Base-by-base conservation (phyloP, 2,113 vertebrate species). In the Lates calcarifer region DNA sequence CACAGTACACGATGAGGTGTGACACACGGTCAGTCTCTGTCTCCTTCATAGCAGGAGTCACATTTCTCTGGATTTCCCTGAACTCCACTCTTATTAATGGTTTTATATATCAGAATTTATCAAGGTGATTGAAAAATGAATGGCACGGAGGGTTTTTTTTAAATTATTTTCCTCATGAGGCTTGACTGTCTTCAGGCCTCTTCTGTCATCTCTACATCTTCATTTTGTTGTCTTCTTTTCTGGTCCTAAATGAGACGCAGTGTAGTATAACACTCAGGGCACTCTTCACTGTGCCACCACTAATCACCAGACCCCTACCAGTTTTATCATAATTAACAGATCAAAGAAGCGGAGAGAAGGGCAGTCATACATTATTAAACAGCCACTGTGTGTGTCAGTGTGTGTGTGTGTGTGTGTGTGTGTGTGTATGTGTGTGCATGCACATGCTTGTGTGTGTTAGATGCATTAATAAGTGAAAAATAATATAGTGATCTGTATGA, bases 271-370 rank as follows among this genome's bases (percentile, higher is more conserved):
- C 74, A 83, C 77, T 82, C 71, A 29, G 79, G 77, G 78, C 79
- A 28, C 66, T 86, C 83, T 81, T 74, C 71, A 73, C 79, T 73
- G 73, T 83, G 78, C 79, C 81, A 71, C 49, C 28, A 39, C 85
- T 92, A 89, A 92, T 91, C 81, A 88, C 79, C 77, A 89, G 91
- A 90, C 86, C 86, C 81, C 74, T 29, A 74, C 76, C 69, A 88
- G 65, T 83, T 92, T 87, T 79, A 81, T 90, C 74, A 79, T 92
- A 90, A 94, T 91, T 93, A 92, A 81, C 81, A 90, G 92, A 93
- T 93, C 86, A 93, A 92, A 92, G 89, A 80, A 85, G 68, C 33
- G 15, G 63, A 90, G 83, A 88, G 80, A 89, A 92, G 88, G 82
- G 67, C 88, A 87, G 74, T 73, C 73, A 81, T 93, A 71, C 87